Conservation (phyloP, 2,113 vertebrate genomes). For the Addax nasomaculatus region DNA sequence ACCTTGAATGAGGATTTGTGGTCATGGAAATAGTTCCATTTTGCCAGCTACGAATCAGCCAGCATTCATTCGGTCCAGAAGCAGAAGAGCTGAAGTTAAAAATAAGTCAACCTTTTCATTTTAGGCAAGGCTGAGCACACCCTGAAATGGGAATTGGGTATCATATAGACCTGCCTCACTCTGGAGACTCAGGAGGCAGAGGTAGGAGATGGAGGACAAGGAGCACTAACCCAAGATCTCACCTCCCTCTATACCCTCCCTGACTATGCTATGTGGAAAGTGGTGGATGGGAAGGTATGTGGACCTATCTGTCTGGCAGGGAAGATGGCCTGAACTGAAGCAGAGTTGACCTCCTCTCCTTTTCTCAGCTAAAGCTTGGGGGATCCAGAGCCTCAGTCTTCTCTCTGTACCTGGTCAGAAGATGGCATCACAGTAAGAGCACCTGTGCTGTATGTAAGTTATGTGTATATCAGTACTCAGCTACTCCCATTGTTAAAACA, state of each 20-base stretch:
- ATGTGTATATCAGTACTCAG: not conserved
- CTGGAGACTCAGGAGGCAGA: not conserved
- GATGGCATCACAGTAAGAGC: accelerated
- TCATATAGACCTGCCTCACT: not conserved
- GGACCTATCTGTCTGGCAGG: not conserved
- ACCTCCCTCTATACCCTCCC: not conserved
- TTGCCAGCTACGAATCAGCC: conserved; percentile 36
- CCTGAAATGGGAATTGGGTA: not conserved
- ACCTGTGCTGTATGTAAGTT: not conserved
- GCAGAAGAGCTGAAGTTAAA: conserved; percentile 47
- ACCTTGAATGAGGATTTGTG: not conserved
- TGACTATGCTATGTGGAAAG: not conserved
- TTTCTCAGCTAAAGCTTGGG: not conserved
- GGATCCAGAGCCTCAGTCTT: not conserved
- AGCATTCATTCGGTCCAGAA: conserved; percentile 32
- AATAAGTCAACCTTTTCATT: conserved; percentile 51
- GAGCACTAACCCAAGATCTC: not conserved
- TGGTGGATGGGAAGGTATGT: not conserved
- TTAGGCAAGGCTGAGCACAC: conserved; percentile 15
- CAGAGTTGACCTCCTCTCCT: not conserved
- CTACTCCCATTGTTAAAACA: not conserved
- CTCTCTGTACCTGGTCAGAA: not conserved
- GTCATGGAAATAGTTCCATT: conserved; percentile 37
- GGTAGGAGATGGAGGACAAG: not conserved
- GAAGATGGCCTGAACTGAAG: not conserved